A percentile compares a stretch with the other conserved stretches of the same genome.
Conservation (phyloP, 2,113 vertebrate species). For the Lonchura striata region DNA sequence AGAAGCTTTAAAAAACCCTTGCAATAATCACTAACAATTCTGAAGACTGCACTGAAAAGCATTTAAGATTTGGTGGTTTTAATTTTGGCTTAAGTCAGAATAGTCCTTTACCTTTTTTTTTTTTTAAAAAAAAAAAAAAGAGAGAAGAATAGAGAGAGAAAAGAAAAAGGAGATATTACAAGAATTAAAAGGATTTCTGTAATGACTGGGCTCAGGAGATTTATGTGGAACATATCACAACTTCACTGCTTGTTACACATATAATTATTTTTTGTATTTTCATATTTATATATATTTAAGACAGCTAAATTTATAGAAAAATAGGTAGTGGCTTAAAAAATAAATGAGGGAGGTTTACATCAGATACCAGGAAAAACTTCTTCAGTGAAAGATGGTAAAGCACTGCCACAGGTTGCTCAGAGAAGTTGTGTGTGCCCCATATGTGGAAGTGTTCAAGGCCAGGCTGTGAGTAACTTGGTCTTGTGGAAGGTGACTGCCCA, state of each 20-base stretch:
- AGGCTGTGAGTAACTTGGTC: too few species aligned
- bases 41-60: fast-evolving
- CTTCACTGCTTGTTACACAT: not conserved
- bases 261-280: not conserved
- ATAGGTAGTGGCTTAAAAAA: not conserved
- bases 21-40: not conserved
- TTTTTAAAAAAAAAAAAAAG: not conserved
- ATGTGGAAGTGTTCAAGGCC: not conserved
- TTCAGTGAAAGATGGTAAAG: not conserved
- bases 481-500: not conserved
- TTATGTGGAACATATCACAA: not conserved
- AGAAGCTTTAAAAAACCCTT: not conserved
- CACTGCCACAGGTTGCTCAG: not conserved
- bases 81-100: too few species aligned
- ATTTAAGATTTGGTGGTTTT: not conserved
- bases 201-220: not conserved
- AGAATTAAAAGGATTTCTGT: not conserved
- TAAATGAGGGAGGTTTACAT: not conserved
- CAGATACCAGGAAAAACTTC: not conserved
- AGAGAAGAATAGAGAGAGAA: fast-evolving
- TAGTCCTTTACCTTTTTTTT: not conserved
- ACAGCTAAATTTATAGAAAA: not conserved
- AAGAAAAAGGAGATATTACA: not conserved
- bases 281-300: not conserved
- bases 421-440: not conserved